A percentile compares a stretch with the other conserved stretches of the same genome.
phyloP scores from a whole-genome alignment of 92 coral and sea anemone genomes.

The Phymanthus crucifer region DNA sequence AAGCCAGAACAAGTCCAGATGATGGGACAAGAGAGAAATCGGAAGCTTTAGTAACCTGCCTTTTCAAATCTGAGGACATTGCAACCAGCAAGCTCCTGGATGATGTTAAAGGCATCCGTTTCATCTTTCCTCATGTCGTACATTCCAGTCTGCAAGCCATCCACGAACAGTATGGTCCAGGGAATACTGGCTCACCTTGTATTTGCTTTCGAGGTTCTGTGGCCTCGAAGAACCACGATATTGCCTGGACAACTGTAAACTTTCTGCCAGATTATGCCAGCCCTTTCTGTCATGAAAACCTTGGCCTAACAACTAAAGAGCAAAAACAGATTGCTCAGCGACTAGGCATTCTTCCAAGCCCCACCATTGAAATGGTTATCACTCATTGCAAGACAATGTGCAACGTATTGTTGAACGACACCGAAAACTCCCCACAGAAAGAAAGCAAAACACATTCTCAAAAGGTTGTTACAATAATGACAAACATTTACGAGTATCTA shows the following conservation, averaged over 20 bases:
- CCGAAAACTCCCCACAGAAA: neutral
- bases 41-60: too few relatives aligned
- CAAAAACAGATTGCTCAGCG: too few relatives aligned
- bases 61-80: neutral
- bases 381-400: constrained; percentile 54
- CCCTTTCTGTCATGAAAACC: neutral
- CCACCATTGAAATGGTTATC: constrained; percentile 26
- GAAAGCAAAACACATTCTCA: neutral
- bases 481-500: constrained; percentile 48
- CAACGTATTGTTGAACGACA: neutral
- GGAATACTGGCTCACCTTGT: neutral
- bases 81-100: neutral
- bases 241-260: too few relatives aligned
- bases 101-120: neutral
- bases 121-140: neutral
- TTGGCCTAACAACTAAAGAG: too few relatives aligned
- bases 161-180: neutral
- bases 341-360: neutral
- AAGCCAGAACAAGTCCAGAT: too few relatives aligned
- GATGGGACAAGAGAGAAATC: too few relatives aligned
- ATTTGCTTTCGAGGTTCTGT: too few relatives aligned
- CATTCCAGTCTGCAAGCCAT: too few relatives aligned
- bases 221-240: too few relatives aligned
- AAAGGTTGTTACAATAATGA: constrained; percentile 37
- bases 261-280: neutral